Evolutionary conservation across 2,113 vertebrate species (phyloP), one percentile per base, ranked within the genome.

Genomic region (Sclerurus mexicanus): DNA sequence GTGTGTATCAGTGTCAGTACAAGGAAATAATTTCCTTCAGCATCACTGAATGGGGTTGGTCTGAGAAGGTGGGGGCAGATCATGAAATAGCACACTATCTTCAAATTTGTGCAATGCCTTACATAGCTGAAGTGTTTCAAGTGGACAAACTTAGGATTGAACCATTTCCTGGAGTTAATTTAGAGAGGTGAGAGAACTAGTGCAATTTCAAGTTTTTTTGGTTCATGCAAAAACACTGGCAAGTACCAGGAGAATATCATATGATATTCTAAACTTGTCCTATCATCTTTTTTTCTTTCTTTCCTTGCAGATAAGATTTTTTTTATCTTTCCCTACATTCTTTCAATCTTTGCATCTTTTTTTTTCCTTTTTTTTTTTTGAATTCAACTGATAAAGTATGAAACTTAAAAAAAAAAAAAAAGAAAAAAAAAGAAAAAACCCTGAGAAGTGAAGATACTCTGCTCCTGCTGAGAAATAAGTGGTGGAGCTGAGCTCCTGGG

Each of bases 401-500:
- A 85, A 96, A 93, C 59, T 82, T 76, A 4, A 68, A 81, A 91
- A 95, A 94, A 94, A 4, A 69, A 81, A 91, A 95, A 94, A 94
- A 20, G 16, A 87, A 69, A 30, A 63, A 3, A 39, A 52, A 85
- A 20, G 8, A 72, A 95, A 81, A 87, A 92, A 14, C 19, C 80
- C 66, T 2, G 53, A 94, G 90, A 96, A 96, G 56, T 81, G 92
- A 94, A 96, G 80, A 83, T 92, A 93, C 77, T 87, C 85, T 92
- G 69, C 96, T 91, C 83, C 71, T 96, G 95, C 93, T 96, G 90
- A 96, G 96, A 97, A 97, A 94, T 94, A 96, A 97, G 95, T 85
- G 85, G 89, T 78, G 81, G 82, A 95, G 93, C 71, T 93, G 87
- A 85, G 91, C 91, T 97, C 92, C 86, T 89, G 93, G 90, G 92